Conservation (phyloP, 92 coral and sea anemone species). For the Anthopleura xanthogrammica region DNA sequence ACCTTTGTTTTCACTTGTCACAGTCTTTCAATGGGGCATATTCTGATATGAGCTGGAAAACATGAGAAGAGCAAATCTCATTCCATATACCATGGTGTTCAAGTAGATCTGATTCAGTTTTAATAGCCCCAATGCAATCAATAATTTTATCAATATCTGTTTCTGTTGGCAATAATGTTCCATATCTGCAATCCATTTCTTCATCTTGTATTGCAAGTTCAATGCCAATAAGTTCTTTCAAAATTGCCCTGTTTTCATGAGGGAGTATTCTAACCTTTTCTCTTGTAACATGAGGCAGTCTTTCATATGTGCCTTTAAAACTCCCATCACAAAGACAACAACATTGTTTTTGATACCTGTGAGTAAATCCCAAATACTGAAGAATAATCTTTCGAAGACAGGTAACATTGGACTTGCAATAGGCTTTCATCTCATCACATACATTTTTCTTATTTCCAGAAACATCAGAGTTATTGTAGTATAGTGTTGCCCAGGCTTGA, state of each 20-base stretch:
- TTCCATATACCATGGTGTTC: constrained; percentile 44
- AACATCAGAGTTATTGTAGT: constrained; percentile 58
- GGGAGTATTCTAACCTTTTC: constrained; percentile 44
- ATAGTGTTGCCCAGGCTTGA: constrained; percentile 43
- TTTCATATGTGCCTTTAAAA: constrained; percentile 22
- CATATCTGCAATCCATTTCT: constrained; percentile 21
- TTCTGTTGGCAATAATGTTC: constrained; percentile 36
- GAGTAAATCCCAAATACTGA: constrained; percentile 54
- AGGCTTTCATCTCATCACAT: constrained; percentile 46
- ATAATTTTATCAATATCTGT: constrained; percentile 53
- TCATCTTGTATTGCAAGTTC: constrained; percentile 29
- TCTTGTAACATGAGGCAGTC: constrained; percentile 12
- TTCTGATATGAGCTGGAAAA: constrained; percentile 40
- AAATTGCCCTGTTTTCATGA: constrained; percentile 30
- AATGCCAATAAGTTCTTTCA: constrained; percentile 38
- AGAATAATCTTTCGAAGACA: constrained; percentile 52
- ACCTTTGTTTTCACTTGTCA: constrained; percentile 14
- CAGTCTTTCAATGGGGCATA: constrained; percentile 6
- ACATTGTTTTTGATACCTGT: constrained; percentile 40
- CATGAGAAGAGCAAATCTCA: constrained; percentile 51
- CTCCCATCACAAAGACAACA: constrained; percentile 65
- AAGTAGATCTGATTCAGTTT: constrained; percentile 53
- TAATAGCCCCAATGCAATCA: constrained; percentile 42
- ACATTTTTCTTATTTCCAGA: constrained; percentile 44
- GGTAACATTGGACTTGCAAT: constrained; percentile 39